Evolutionary conservation across 2,888 invertebrate species (phyloP).

Genomic region (Hirtodrosophila alboralis): DNA sequence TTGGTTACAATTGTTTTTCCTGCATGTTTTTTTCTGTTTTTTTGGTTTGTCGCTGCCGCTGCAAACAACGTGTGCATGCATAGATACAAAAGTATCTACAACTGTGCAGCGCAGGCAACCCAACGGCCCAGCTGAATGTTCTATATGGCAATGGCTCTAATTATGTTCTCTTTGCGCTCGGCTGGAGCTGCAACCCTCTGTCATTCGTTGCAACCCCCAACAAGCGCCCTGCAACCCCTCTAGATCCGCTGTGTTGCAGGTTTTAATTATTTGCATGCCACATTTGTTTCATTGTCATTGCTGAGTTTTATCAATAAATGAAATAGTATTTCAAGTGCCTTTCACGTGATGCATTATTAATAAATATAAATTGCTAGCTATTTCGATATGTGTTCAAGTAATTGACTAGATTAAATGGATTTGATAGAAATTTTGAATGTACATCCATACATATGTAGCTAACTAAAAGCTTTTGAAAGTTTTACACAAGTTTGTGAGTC

Average conservation of each 20-base stretch:
- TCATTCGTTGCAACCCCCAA: not conserved
- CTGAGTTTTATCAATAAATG: conserved; percentile 45
- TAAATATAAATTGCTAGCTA: conserved; percentile 11
- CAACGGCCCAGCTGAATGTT: conserved; percentile 7
- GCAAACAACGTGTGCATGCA: conserved; percentile 39
- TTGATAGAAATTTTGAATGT: conserved; percentile 1
- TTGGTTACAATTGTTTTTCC: conserved; percentile 51
- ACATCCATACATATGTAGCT: conserved; percentile 1
- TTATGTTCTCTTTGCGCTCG: conserved; percentile 70
- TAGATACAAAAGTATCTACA: conserved; percentile 61
- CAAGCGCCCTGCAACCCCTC: conserved; percentile 1
- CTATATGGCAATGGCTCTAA: conserved; percentile 53
- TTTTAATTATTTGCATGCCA: conserved; percentile 58
- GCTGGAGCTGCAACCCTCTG: conserved; percentile 38
- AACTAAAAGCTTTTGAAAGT: conserved; percentile 29
- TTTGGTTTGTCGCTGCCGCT: conserved; percentile 15
- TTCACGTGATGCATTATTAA: conserved; percentile 31
- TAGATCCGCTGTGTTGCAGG: not conserved
- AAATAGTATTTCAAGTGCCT: conserved; percentile 46
- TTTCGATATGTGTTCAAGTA: conserved; percentile 10
- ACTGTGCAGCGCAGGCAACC: conserved; percentile 30
- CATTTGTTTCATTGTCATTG: conserved; percentile 3
- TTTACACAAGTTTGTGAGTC: conserved; percentile 10
- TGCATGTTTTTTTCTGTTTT: conserved; percentile 2
- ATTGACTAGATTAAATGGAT: conserved; percentile 43